Conservation (phyloP, 1,140 invertebrate genomes). For the Drosophila punjabiensis region DNA sequence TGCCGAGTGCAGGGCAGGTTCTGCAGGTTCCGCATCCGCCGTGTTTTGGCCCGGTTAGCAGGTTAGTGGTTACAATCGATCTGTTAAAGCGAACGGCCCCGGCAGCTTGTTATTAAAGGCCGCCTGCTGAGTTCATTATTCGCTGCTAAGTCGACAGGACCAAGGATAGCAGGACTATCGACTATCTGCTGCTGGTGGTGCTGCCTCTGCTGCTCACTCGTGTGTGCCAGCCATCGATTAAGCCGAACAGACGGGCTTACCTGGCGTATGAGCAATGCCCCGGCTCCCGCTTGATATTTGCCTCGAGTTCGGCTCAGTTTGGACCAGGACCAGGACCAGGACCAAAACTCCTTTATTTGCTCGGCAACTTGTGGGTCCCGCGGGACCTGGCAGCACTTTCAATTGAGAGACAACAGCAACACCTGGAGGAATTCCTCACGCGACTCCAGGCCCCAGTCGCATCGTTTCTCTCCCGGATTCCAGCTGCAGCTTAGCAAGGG, state of each 20-base stretch:
- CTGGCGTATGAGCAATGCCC: conserved; percentile 65
- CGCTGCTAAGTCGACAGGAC: conserved; percentile 28
- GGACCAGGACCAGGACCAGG: neutral
- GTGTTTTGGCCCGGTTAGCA: conserved; percentile 33
- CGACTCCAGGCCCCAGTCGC: conserved; percentile 25
- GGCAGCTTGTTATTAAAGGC: conserved; percentile 44
- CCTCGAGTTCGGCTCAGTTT: neutral
- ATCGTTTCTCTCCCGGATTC: conserved; percentile 5
- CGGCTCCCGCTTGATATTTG: conserved; percentile 12
- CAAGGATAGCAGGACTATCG: conserved; percentile 3
- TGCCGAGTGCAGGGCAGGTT: conserved; percentile 2
- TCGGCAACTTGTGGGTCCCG: conserved; percentile 40
- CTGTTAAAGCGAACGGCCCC: conserved; percentile 39
- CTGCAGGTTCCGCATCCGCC: conserved; percentile 1
- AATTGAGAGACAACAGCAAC: conserved; percentile 68
- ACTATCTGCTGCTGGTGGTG: conserved; percentile 1
- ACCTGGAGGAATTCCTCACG: conserved; percentile 58
- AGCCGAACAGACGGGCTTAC: conserved; percentile 49
- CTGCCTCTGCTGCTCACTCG: conserved; percentile 42
- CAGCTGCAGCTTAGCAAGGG: conserved; percentile 35
- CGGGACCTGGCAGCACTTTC: conserved; percentile 65
- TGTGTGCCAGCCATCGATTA: conserved; percentile 70
- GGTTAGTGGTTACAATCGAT: conserved; percentile 60
- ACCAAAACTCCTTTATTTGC: conserved; percentile 33
- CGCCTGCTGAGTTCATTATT: conserved; percentile 66